Evolutionary conservation across 2,113 vertebrate genomes (phyloP).

Genomic region (Psephotus haematonotus): DNA sequence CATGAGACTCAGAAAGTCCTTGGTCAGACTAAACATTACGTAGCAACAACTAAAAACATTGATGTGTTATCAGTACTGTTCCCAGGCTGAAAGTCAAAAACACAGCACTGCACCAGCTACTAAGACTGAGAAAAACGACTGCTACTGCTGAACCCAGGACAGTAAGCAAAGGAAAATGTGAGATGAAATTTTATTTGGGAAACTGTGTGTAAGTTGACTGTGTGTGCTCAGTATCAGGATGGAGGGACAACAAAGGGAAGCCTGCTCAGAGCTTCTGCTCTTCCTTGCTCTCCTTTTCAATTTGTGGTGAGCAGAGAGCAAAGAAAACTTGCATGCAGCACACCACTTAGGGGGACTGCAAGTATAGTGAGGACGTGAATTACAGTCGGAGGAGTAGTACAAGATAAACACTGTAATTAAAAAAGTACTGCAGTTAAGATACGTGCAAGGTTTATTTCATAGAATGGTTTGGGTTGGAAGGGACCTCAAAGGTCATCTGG

Average conservation of each 20-base stretch:
- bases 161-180: not conserved
- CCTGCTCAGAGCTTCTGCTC: not conserved
- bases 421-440: not conserved
- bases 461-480: no score
- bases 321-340: not conserved
- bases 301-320: not conserved
- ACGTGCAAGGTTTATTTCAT: not conserved
- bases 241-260: not conserved
- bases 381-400: not conserved
- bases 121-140: no score
- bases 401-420: not conserved
- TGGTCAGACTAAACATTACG: no score
- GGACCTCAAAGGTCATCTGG: no score
- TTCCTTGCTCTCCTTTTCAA: not conserved
- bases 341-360: not conserved
- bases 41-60: no score
- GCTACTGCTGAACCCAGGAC: no score
- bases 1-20: no score
- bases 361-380: not conserved
- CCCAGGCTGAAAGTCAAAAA: no score
- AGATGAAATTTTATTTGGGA: not conserved
- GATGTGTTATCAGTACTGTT: no score
- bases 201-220: fast-evolving
- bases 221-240: not conserved
- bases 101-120: no score